Evolutionary conservation across 2,797 vertebrate genomes (phyloP), one percentile per base, ranked within the genome.

Genomic region (Sibirionetta formosa): DNA sequence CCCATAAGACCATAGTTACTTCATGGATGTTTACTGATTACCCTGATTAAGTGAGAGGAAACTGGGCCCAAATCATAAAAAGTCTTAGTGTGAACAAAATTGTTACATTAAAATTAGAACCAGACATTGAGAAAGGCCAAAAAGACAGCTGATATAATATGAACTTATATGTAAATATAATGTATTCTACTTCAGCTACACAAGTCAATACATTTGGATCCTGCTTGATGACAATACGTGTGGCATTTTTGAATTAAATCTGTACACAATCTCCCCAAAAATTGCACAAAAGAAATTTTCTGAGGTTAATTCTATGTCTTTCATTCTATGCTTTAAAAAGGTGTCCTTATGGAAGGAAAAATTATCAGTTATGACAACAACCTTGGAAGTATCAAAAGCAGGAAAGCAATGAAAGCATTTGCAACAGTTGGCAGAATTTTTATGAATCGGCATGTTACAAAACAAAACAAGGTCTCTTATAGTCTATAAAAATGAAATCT

Each of bases 121-220:
- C 93, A 96, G 91, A 82, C 96, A 90, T 92, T 95, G 57, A 77
- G 65, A 81, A 76, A 33, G 70, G 23, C 4, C 53, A 44, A n/a
- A 57, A 31, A 78, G 87, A 46, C 83, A 82, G 89, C 86, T 71
- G 92, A 68, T 94, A 97, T 58, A 73, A 73, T 80, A 83, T 72
- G 88, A 96, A 70, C 72, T 91, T 63, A 82, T 58, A 63, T 60
- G 84, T 96, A 96, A 97, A 95, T 92, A 92, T 88, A 97, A 90
- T 33, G 80, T 80, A 71, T 85, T 86, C 63, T 64, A 73, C 72
- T 65, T 76, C 9, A 57, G 42, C 86, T 75, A 54, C 48, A 40
- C 18, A 93, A 75, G 94, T 24, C 61, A 72, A 72, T 54, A 42
- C 33, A 94, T 96, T 96, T 97, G 90, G 94, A 96, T 91, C 94